A percentile compares a stretch with the other conserved stretches of the same genome.
Evolutionary conservation across 2,888 invertebrate species (phyloP).

Genomic region (Drosophila villosipedis): DNA sequence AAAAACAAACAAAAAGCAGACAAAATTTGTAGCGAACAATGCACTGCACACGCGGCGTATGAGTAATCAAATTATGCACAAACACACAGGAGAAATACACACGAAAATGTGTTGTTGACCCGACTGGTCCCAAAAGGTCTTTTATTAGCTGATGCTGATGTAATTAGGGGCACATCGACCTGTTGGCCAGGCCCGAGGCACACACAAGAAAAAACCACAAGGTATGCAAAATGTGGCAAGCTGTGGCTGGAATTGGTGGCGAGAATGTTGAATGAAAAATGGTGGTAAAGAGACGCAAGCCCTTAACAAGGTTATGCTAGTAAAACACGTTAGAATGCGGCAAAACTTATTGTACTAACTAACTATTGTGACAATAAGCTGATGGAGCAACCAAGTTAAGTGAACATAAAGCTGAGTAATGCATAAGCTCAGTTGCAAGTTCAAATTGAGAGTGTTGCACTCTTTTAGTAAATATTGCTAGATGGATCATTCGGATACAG

Average conservation of each 20-base stretch:
- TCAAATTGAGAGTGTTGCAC: neutral
- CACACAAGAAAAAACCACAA: conserved; percentile 9
- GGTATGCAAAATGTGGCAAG: conserved; percentile 7
- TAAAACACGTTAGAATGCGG: neutral
- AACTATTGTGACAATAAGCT: neutral
- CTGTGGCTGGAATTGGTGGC: neutral
- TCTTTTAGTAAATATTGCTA: neutral
- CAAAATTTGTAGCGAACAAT: conserved; percentile 5
- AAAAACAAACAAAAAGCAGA: conserved; percentile 28
- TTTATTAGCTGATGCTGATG: conserved; percentile 66
- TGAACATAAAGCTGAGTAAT: neutral
- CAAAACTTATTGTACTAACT: too few species aligned
- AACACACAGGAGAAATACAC: conserved; percentile 7
- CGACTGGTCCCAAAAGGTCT: conserved; percentile 25
- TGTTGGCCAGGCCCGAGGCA: conserved; percentile 56
- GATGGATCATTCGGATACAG: neutral
- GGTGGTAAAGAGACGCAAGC: neutral
- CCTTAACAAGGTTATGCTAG: neutral
- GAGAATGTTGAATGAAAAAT: neutral
- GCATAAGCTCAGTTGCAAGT: neutral
- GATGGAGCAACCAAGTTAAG: neutral
- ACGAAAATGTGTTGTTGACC: conserved; percentile 38
- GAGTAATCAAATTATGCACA: conserved; percentile 42
- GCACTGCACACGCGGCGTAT: conserved; percentile 35
- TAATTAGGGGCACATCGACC: conserved; percentile 74